A percentile compares a stretch with the other conserved stretches of the same genome.
These are phyloP conservation scores for Ischnura elegans DNA, from an alignment of 2,888 invertebrate genomes.

Conservation along the genomic window DNA sequence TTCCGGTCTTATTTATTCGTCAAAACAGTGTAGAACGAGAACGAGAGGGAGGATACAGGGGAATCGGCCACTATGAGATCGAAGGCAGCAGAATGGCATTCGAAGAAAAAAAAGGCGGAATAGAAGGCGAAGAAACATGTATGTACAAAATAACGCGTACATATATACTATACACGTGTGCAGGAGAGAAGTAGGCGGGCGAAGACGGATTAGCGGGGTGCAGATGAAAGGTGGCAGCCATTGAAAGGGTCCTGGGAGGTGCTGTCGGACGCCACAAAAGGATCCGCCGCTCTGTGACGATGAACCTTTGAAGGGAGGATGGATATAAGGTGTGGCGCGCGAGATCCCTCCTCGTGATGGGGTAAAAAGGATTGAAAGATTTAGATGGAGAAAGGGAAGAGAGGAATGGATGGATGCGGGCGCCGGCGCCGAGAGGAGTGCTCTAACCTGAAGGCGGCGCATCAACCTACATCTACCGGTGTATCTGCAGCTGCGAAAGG, in stretches of 20 bases:
- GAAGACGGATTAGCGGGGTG: constrained; percentile 42
- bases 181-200: neutral
- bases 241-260: constrained; percentile 30
- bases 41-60: no score
- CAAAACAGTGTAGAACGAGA: no score
- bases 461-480: no score
- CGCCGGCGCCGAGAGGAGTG: neutral
- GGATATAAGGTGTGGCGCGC: neutral
- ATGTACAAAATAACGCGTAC: neutral
- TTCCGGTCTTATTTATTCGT: no score
- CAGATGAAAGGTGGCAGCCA: constrained; percentile 48
- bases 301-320: constrained; percentile 1
- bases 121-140: neutral
- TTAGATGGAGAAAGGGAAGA: neutral
- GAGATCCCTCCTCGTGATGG: neutral
- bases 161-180: neutral
- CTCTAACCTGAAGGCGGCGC: no score
- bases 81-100: neutral
- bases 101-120: neutral
- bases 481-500: neutral
- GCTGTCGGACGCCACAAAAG: constrained; percentile 52
- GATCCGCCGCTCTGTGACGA: constrained; percentile 23
- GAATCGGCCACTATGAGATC: no score
- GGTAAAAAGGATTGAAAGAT: neutral
- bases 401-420: neutral